These are phyloP conservation scores for Drosophila miranda DNA, from an alignment of 1,140 invertebrate genomes.

Conservation along the genomic window DNA sequence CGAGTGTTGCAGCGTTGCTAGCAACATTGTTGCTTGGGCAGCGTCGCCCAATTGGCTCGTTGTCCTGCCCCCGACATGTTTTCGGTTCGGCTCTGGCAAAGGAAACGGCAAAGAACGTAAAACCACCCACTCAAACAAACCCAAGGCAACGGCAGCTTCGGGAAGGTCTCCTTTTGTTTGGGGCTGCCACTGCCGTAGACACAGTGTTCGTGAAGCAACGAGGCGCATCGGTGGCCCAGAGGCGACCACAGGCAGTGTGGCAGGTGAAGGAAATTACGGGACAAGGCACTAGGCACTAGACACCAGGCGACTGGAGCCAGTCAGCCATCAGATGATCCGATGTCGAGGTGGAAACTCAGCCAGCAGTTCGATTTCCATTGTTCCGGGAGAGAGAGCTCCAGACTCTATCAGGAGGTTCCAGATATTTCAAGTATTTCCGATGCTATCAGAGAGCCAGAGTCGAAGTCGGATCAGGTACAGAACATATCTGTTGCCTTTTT, in stretches of 20 bases:
- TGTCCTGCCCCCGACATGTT: too few species aligned
- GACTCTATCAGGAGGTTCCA: not conserved
- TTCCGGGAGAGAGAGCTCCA: not conserved
- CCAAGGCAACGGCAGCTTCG: conserved; percentile 1
- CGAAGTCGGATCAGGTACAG: conserved; percentile 15
- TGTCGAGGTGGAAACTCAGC: too few species aligned
- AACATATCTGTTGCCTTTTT: conserved; percentile 58
- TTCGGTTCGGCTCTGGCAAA: too few species aligned
- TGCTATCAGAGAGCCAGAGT: conserved; percentile 28
- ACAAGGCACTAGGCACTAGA: not conserved
- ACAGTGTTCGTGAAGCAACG: conserved; percentile 65
- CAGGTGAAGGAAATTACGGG: not conserved
- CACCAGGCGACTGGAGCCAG: too few species aligned
- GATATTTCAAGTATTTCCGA: conserved; percentile 68
- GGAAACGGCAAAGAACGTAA: too few species aligned
- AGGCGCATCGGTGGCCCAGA: conserved; percentile 45
- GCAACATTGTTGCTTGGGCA: conserved; percentile 16
- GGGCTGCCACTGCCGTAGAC: not conserved
- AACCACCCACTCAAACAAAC: too few species aligned
- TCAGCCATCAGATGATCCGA: too few species aligned
- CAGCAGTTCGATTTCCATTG: too few species aligned
- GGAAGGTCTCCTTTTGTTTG: not conserved
- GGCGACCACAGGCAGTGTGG: conserved; percentile 17
- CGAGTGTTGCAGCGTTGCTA: not conserved
- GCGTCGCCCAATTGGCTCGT: too few species aligned